These are phyloP conservation scores for Protomyctophum bolini DNA, from an alignment of 2,113 vertebrate species.

Conservation along the genomic window DNA sequence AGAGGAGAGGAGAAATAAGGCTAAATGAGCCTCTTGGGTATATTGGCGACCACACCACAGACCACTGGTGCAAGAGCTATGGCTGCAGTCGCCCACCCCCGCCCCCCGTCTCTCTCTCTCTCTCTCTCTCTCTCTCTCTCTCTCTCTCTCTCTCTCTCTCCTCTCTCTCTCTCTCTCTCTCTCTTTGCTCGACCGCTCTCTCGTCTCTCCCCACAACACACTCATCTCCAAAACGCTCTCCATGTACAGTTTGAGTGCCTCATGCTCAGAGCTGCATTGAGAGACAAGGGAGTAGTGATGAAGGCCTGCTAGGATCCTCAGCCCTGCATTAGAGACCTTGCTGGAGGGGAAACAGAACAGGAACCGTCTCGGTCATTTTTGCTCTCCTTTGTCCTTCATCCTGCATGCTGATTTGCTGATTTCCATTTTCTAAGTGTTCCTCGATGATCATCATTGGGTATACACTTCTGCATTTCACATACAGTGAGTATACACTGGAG, in stretches of 20 bases:
- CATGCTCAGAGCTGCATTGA: constrained; percentile 4
- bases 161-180: background rate
- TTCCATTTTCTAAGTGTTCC: too few relatives aligned
- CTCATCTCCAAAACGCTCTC: constrained; percentile 4
- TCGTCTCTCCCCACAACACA: background rate
- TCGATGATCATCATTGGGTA: too few relatives aligned
- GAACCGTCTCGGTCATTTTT: background rate
- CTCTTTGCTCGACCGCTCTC: background rate
- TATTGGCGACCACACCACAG: constrained; percentile 55
- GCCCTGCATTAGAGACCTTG: constrained; percentile 16
- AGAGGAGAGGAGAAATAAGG: constrained; percentile 39
- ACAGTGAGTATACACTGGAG: too few relatives aligned
- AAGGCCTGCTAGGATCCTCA: background rate
- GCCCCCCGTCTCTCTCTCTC: constrained; percentile 12
- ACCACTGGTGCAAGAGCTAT: constrained; percentile 33
- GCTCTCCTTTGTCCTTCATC: constrained; percentile 6
- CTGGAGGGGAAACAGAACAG: constrained; percentile 19
- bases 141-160: background rate
- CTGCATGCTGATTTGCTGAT: too few relatives aligned
- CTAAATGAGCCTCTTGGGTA: constrained; percentile 59
- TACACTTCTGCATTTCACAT: too few relatives aligned
- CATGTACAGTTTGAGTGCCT: background rate
- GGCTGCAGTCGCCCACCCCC: constrained; percentile 5
- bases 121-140: background rate
- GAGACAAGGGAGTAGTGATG: background rate